phyloP scores from a whole-genome alignment of 2,797 vertebrate species.

The Amazona finschi region DNA sequence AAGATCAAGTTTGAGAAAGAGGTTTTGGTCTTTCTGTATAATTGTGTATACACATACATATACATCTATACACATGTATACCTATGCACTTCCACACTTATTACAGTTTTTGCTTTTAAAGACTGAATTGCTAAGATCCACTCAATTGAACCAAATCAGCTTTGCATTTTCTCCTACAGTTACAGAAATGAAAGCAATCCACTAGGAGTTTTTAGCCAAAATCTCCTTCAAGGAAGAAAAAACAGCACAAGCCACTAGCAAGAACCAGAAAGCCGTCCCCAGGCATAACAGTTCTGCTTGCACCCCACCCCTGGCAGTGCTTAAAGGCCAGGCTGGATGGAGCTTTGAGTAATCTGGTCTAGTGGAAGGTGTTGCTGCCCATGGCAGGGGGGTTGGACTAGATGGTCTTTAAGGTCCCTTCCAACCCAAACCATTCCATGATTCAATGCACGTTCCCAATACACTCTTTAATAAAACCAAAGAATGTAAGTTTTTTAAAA shows the following conservation, averaged over 20 bases:
- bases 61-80: background rate
- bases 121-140: background rate
- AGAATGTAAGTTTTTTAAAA: background rate
- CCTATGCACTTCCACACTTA: background rate
- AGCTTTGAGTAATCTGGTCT: background rate
- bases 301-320: background rate
- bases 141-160: background rate
- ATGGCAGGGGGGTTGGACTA: background rate
- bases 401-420: background rate
- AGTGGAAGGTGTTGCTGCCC: background rate
- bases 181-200: background rate
- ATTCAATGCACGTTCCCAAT: background rate
- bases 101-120: background rate
- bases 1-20: background rate
- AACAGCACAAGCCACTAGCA: background rate
- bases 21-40: background rate
- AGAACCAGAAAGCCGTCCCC: background rate
- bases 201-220: background rate
- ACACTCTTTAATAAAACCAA: background rate
- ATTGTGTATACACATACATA: background rate
- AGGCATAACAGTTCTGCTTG: background rate
- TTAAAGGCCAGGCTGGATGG: background rate
- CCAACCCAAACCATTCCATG: background rate
- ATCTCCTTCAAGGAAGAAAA: background rate
- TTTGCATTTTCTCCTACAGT: background rate